A percentile compares a stretch with the other conserved stretches of the same genome.
Conservation (phyloP, 2,113 vertebrate species). For the Uropsilus gracilis region DNA sequence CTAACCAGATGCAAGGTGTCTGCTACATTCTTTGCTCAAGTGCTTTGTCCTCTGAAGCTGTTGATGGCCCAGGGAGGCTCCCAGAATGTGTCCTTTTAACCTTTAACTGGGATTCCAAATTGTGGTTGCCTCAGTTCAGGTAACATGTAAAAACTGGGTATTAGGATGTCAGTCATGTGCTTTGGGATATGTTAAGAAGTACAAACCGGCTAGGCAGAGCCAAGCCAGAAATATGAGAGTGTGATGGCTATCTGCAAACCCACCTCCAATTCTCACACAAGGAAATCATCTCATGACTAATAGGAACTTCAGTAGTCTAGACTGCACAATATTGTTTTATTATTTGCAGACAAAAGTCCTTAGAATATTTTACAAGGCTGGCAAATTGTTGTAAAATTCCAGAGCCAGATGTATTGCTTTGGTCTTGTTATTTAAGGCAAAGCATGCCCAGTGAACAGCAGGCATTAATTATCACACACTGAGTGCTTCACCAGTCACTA, state of each 20-base stretch:
- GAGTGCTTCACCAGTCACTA: background rate
- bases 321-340: background rate
- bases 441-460: background rate
- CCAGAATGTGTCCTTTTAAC: background rate
- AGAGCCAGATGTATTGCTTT: background rate
- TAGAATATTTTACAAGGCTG: constrained; percentile 3
- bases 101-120: background rate
- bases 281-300: background rate
- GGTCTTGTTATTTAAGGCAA: constrained; percentile 36
- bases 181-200: background rate
- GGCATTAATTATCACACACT: background rate
- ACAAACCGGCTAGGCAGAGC: background rate
- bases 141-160: background rate
- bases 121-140: background rate
- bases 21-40: background rate
- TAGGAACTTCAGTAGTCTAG: background rate
- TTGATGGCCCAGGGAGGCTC: background rate
- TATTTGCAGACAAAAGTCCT: background rate
- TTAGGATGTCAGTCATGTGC: background rate
- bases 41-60: background rate
- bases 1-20: background rate
- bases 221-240: background rate
- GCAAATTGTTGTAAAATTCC: background rate
- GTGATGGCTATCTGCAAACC: background rate
- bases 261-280: background rate